Evolutionary conservation across 35 echinoderm and acorn worm species (phyloP).

Genomic region (Hemicentrotus pulcherrimus): DNA sequence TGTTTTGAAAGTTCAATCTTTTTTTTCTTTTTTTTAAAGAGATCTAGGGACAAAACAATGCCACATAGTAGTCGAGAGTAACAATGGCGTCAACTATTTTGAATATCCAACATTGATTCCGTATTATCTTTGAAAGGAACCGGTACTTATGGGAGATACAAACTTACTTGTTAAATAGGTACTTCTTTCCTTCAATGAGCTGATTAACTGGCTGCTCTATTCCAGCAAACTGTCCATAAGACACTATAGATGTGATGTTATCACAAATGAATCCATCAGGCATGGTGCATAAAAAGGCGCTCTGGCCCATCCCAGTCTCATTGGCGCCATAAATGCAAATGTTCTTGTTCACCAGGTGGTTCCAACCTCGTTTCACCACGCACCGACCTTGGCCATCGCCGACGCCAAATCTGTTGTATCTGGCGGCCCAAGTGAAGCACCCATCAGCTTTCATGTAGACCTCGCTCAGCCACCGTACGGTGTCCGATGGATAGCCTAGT

Average conservation of each 20-base stretch:
- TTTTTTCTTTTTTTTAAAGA: too few relatives aligned
- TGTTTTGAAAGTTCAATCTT: too few relatives aligned
- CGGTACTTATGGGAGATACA: neutral
- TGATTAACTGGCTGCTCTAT: slow-evolving; percentile 21
- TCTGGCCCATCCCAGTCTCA: slow-evolving; percentile 28
- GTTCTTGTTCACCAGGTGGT: neutral
- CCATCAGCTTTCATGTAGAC: slow-evolving; percentile 35
- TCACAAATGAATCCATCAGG: slow-evolving; percentile 1
- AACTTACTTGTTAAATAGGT: slow-evolving; percentile 39
- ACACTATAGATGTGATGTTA: neutral
- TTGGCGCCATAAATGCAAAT: slow-evolving; percentile 25
- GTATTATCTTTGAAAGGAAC: too few relatives aligned
- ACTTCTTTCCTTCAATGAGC: slow-evolving; percentile 25
- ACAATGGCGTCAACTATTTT: too few relatives aligned
- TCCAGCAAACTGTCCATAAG: neutral
- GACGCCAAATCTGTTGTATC: neutral
- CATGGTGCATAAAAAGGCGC: slow-evolving; percentile 10
- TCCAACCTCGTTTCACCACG: slow-evolving; percentile 40
- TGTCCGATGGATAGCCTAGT: neutral
- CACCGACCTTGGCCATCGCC: slow-evolving; percentile 7
- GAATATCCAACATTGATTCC: too few relatives aligned
- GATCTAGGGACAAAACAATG: too few relatives aligned
- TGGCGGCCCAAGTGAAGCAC: slow-evolving; percentile 33
- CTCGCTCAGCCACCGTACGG: slow-evolving; percentile 16
- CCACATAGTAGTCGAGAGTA: too few relatives aligned